phyloP scores from a whole-genome alignment of 2,797 vertebrate species.

The Spinus olivaceus region DNA sequence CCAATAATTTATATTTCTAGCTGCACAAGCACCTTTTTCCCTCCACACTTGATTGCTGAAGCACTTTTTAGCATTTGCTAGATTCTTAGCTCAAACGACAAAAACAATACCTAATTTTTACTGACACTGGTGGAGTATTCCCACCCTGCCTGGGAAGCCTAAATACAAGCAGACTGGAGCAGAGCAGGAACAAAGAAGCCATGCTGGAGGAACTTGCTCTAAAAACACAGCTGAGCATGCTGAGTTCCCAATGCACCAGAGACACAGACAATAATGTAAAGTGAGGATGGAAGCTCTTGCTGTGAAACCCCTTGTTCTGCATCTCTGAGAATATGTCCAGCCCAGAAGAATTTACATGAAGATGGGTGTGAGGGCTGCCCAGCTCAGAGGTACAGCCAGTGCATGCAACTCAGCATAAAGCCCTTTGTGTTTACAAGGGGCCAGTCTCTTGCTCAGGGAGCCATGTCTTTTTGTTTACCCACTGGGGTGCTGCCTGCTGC shows the following conservation, averaged over 20 bases:
- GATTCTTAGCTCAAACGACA: background rate
- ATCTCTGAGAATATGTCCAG: background rate
- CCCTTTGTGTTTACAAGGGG: background rate
- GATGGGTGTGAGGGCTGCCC: background rate
- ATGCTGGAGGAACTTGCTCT: background rate
- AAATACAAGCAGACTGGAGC: slow-evolving; percentile 15
- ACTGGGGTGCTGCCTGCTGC: slow-evolving; percentile 73
- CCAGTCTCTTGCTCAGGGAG: slow-evolving; percentile 75
- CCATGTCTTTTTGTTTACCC: slow-evolving; percentile 74
- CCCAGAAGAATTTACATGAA: background rate
- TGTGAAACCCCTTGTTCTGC: slow-evolving; percentile 45
- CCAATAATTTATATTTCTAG: background rate
- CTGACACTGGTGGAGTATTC: background rate
- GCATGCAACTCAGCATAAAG: background rate
- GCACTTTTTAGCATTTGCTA: background rate
- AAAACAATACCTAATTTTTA: background rate
- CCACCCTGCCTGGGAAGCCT: background rate
- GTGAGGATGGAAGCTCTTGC: slow-evolving; percentile 31
- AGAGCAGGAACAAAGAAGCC: slow-evolving; percentile 25
- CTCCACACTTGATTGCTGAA: background rate
- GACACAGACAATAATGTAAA: background rate
- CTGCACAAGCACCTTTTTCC: background rate
- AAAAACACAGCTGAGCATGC: slow-evolving; percentile 37
- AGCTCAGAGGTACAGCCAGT: background rate
- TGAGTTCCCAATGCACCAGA: background rate